Percentiles rank a stretch among this genome's conserved stretches.
These are phyloP conservation scores for Danio rerio DNA, from an alignment of 2,113 vertebrate species.

Conservation along the genomic window GRCz12tu NC_133199.1:14686001-14686500, in stretches of 20 bases:
- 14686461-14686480: slow-evolving; percentile 76
- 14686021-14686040: slow-evolving; percentile 77
- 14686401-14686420: slow-evolving; percentile 63
- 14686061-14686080: slow-evolving; percentile 65
- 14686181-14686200: slow-evolving; percentile 65
- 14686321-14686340: slow-evolving; percentile 58
- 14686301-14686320: slow-evolving; percentile 24
- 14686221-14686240: slow-evolving; percentile 57
- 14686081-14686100: slow-evolving; percentile 47
- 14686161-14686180: slow-evolving; percentile 54
- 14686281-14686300: slow-evolving; percentile 4
- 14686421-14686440: slow-evolving; percentile 80
- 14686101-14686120: slow-evolving; percentile 49
- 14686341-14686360: slow-evolving; percentile 73
- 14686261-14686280: slow-evolving; percentile 70
- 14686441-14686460: slow-evolving; percentile 73
- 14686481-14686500: slow-evolving; percentile 51
- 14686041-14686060: slow-evolving; percentile 74
- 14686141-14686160: slow-evolving; percentile 47
- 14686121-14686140: slow-evolving; percentile 65
- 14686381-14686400: slow-evolving; percentile 65
- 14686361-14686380: slow-evolving; percentile 75
- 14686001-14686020: slow-evolving; percentile 73
- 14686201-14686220: slow-evolving; percentile 50
- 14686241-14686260: slow-evolving; percentile 61